Evolutionary conservation across 2,113 vertebrate genomes (phyloP), one percentile per base, ranked within the genome.

Genomic region (Helogale parvula): DNA sequence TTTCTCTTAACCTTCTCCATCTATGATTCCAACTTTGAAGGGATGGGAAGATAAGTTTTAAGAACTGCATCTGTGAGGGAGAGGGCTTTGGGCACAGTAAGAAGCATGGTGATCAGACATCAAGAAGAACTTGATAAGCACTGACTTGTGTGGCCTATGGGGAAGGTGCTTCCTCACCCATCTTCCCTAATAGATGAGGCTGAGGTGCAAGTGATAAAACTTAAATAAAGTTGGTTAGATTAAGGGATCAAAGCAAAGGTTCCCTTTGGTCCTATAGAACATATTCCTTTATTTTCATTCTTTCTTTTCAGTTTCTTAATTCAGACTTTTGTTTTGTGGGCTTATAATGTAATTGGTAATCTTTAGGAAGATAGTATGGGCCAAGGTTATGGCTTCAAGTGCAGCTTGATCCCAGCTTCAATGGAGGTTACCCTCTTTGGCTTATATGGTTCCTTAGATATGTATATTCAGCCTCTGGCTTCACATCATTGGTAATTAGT

Each of bases 151-250:
- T 86, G 45, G 66, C 31, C 33, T 33, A 60, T 71, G 54, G 71
- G 33, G 29, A 19, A 85, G 41, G 60, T 33, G 23, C 66, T 19
- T 92, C 12, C 72, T 76, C 66, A 66, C n/a, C 27, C 88, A 82
- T 29, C 76, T 29, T 90, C 57, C 35, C 41, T 80, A 35, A 90
- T 9, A 54, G 27, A 41, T 54, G 21, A 47, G 31, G 15, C 33
- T 66, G 38, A 66, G n/a, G 29, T 81, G 74, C 38, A 47, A 77
- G 50, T 52, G 80, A 69, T 54, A 83, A 66, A 38, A 25, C 50
- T 88, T 93, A 74, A 74, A 74, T 63, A 63, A 84, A 97, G 74
- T 38, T 87, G 21, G 19, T 96, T 82, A 81, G 82, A 85, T 82
- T 68, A 66, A 89, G 19, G 16, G 12, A 14, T 33, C 54, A 89